phyloP scores from a whole-genome alignment of 2,113 vertebrate species.

The Nycticryphes semicollaris region DNA sequence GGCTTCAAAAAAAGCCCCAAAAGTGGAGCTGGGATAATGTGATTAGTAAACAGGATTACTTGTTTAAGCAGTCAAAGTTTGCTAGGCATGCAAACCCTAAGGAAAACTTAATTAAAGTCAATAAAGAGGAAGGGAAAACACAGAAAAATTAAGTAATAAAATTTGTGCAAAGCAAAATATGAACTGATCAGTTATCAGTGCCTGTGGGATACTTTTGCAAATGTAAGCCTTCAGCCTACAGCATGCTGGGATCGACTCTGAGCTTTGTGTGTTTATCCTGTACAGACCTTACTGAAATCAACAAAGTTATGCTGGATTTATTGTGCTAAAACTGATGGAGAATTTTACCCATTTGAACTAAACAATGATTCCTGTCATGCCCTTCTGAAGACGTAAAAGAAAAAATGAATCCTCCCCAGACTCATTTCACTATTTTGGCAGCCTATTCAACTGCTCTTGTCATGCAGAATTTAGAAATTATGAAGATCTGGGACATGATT shows the following conservation, averaged over 20 bases:
- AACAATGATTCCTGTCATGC: neutral
- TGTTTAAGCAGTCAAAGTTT: conserved; percentile 49
- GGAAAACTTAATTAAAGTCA: conserved; percentile 71
- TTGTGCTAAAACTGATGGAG: neutral
- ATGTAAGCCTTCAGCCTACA: conserved; percentile 15
- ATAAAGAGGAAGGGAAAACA: conserved; percentile 49
- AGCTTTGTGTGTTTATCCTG: neutral
- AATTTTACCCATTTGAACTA: neutral
- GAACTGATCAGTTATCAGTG: conserved; percentile 66
- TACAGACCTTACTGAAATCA: neutral
- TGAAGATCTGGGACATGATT: neutral
- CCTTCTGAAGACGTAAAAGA: neutral
- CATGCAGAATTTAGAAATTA: neutral
- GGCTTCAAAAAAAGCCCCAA: too few relatives aligned
- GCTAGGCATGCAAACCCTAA: conserved; percentile 28
- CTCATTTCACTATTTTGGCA: neutral
- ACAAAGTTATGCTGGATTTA: neutral
- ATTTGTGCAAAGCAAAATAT: conserved; percentile 65
- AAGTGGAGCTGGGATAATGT: conserved; percentile 21
- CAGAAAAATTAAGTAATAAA: conserved; percentile 73
- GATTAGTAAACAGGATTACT: conserved; percentile 61
- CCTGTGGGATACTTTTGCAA: conserved; percentile 64
- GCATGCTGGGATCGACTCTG: neutral
- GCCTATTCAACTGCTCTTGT: neutral
- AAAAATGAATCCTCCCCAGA: neutral